Conservation (phyloP, 2,888 invertebrate genomes). For the Panzeria rudis region DNA sequence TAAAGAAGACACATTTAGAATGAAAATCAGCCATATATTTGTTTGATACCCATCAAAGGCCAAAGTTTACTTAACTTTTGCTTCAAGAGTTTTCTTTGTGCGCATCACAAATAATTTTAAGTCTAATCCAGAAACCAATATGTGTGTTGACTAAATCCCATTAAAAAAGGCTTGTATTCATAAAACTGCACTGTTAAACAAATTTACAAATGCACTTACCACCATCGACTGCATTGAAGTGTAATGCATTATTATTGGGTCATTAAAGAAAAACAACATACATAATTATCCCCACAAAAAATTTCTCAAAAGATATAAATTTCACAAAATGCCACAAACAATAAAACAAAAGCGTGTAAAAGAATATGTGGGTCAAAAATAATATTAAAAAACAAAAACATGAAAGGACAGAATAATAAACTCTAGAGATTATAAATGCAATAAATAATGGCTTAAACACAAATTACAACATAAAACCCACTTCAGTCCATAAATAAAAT, state of each 20-base stretch:
- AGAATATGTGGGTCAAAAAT: constrained; percentile 37
- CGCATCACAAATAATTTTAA: not conserved
- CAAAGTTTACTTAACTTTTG: no score
- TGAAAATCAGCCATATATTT: no score
- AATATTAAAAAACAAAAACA: constrained; percentile 8
- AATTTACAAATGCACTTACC: not conserved
- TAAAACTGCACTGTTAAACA: not conserved
- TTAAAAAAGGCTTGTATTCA: not conserved
- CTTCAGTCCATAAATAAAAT: constrained; percentile 28
- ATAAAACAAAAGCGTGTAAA: constrained; percentile 31
- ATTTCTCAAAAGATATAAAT: constrained; percentile 52
- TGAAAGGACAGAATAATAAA: constrained; percentile 36
- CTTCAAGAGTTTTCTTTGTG: not conserved
- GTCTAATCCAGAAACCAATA: not conserved
- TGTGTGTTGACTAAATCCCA: not conserved
- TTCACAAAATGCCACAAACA: constrained; percentile 58
- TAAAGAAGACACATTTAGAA: no score
- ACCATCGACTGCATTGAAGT: not conserved
- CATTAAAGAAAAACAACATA: constrained; percentile 11
- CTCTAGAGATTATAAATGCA: constrained; percentile 61
- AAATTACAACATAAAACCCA: constrained; percentile 50
- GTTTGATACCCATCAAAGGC: no score
- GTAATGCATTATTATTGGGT: constrained; percentile 24
- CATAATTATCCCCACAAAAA: constrained; percentile 54
- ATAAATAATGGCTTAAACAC: constrained; percentile 65